phyloP scores from a whole-genome alignment of 2,888 invertebrate species.

The Drosophila macrospina region DNA sequence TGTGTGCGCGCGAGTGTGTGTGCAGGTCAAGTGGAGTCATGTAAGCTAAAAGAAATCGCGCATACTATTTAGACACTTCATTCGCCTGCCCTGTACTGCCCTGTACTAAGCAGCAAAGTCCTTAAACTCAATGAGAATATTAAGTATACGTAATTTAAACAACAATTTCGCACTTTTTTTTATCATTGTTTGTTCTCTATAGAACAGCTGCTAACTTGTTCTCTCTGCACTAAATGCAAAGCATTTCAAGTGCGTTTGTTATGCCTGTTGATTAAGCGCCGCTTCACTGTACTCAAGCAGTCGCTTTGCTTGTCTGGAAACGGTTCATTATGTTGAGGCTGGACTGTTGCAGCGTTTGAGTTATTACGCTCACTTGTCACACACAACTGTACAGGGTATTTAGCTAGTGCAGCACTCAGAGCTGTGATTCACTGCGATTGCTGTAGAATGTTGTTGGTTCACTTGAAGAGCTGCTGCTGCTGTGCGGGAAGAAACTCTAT shows the following conservation, averaged over 20 bases:
- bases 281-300: neutral
- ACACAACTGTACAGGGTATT: conserved; percentile 3
- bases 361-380: neutral
- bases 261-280: neutral
- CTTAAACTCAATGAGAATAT: neutral
- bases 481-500: conserved; percentile 10
- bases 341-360: too few relatives aligned
- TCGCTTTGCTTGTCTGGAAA: too few relatives aligned
- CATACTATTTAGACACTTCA: conserved; percentile 12
- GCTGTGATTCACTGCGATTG: conserved; percentile 30
- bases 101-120: neutral
- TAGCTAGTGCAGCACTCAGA: conserved; percentile 3
- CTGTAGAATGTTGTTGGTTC: conserved; percentile 9
- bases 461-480: conserved; percentile 27
- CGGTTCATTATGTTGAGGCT: too few relatives aligned
- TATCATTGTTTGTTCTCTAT: too few relatives aligned
- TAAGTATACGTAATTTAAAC: neutral
- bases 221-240: too few relatives aligned
- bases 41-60: conserved; percentile 34
- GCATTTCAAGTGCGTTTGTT: too few relatives aligned
- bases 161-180: too few relatives aligned
- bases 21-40: conserved; percentile 44
- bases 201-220: too few relatives aligned
- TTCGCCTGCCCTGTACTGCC: conserved; percentile 1
- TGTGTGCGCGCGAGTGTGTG: conserved; percentile 3